A percentile compares a stretch with the other conserved stretches of the same genome.
phyloP scores from a whole-genome alignment of 2,888 invertebrate genomes.

The Trichogramma dendrolimi region DNA sequence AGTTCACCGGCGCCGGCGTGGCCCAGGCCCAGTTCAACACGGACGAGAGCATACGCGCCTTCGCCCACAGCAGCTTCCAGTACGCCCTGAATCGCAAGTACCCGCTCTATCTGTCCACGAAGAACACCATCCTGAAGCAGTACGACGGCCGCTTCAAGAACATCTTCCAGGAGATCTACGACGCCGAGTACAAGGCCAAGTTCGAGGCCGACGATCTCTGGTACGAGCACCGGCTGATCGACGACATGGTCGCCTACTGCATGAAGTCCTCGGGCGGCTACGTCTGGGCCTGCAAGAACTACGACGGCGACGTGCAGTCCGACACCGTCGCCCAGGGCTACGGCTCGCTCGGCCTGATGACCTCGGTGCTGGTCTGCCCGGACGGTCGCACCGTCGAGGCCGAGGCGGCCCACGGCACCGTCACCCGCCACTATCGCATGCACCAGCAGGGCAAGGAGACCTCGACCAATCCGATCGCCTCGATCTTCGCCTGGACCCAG shows the following conservation, averaged over 20 bases:
- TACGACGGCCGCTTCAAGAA: slow-evolving; percentile 97
- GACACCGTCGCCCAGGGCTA: slow-evolving; percentile 97
- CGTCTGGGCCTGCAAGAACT: slow-evolving; percentile 99
- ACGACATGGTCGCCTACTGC: slow-evolving; percentile 98
- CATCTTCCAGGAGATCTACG: slow-evolving; percentile 93
- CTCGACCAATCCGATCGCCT: slow-evolving; percentile 97
- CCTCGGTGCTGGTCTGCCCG: slow-evolving; percentile 92
- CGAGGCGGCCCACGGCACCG: slow-evolving; percentile 98
- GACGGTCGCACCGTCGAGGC: slow-evolving; percentile 98
- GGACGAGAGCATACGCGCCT: slow-evolving; percentile 86
- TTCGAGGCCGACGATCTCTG: slow-evolving; percentile 86
- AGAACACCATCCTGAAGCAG: slow-evolving; percentile 93
- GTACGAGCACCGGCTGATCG: slow-evolving; percentile 98
- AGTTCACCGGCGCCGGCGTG: slow-evolving; percentile 83
- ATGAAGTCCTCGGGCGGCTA: slow-evolving; percentile 99
- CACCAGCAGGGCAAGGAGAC: slow-evolving; percentile 95
- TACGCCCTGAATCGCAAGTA: slow-evolving; percentile 80
- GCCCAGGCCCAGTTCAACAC: slow-evolving; percentile 96
- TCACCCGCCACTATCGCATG: slow-evolving; percentile 83
- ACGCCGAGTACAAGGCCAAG: slow-evolving; percentile 76
- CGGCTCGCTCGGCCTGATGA: slow-evolving; percentile 96
- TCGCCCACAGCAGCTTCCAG: slow-evolving; percentile 92
- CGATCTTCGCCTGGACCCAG: slow-evolving; percentile 97
- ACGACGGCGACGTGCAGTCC: slow-evolving; percentile 98
- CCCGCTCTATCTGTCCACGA: slow-evolving; percentile 91